These are phyloP conservation scores for Hippocampus mohnikei DNA, from an alignment of 2,113 vertebrate species.

Conservation along the genomic window DNA sequence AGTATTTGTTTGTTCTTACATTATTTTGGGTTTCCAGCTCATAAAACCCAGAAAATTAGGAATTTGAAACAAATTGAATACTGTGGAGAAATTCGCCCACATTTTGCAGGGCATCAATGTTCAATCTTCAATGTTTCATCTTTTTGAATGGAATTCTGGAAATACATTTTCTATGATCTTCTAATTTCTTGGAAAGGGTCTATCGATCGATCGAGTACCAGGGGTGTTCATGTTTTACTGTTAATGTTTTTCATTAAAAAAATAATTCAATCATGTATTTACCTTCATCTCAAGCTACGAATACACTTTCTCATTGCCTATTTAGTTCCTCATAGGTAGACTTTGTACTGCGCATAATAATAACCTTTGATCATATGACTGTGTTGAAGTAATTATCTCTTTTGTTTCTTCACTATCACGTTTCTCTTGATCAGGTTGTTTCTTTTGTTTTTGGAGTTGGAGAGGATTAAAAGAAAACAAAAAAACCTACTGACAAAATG, in stretches of 20 bases:
- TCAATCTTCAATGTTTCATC: too few relatives aligned
- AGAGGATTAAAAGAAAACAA: not conserved
- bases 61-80: too few relatives aligned
- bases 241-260: not conserved
- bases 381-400: slow-evolving; percentile 2
- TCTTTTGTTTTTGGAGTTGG: not conserved
- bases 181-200: too few relatives aligned
- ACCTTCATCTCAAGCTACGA: slow-evolving; percentile 56
- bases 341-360: slow-evolving; percentile 15
- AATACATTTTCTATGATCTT: too few relatives aligned
- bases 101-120: too few relatives aligned
- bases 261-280: slow-evolving; percentile 32
- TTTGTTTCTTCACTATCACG: not conserved
- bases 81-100: too few relatives aligned
- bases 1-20: too few relatives aligned
- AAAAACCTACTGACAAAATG: not conserved
- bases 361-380: slow-evolving; percentile 1
- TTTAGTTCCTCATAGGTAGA: slow-evolving; percentile 54
- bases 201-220: too few relatives aligned
- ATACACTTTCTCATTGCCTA: slow-evolving; percentile 57
- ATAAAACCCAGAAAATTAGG: too few relatives aligned
- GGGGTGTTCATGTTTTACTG: not conserved
- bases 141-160: too few relatives aligned
- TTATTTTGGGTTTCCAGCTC: too few relatives aligned
- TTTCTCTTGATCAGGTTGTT: not conserved